Base-by-base conservation (phyloP, 2,797 vertebrate genomes). In the Mus spretus region DNA sequence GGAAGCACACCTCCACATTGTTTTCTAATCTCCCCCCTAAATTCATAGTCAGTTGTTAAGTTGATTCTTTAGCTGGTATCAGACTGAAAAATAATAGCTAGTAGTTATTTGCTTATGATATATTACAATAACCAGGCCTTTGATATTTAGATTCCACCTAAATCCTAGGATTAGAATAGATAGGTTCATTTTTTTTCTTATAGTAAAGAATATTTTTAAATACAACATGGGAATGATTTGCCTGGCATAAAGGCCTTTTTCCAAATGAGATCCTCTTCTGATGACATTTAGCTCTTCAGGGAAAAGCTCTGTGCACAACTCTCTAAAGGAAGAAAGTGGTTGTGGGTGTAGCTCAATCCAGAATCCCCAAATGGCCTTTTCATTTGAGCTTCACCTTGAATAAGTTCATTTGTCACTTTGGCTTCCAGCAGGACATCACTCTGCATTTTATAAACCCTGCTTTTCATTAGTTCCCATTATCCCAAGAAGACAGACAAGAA, bases 391-490 rank as follows among this genome's bases (percentile, higher is more conserved):
- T 67, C 44, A 80, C 50, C 75, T 90, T 86, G 40, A 88, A 72
- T 90, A 59, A 84, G n/a, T 70, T 5, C 40, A 3, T 78, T 80
- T 94, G 37, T 94, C 59, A 61, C 8, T 34, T 59, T 92, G 75
- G 28, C 50, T 95, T 24, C 37, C 63, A 86, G 5, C 7, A 88
- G 37, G 28, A n/a, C 63, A 14, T 53, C 90, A 24, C 37, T 93
- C 80, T 9, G 87, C 4, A 15, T 95, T 91, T 70, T 2, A 26
- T 13, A 95, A 96, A 72, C 65, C 44, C 72, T 72, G 28, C 1
- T 57, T 93, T 92, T 95, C 15, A 86, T 88, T 67, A 95, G 47
- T 26, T 93, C 14, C 24, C 44, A 77, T 86, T 83, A 87, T 77
- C 44, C 44, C 59, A 96, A 63, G 1, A 96, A 92, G 28, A 75